Evolutionary conservation across 2,797 vertebrate genomes (phyloP).

Genomic region (Perodicticus potto): DNA sequence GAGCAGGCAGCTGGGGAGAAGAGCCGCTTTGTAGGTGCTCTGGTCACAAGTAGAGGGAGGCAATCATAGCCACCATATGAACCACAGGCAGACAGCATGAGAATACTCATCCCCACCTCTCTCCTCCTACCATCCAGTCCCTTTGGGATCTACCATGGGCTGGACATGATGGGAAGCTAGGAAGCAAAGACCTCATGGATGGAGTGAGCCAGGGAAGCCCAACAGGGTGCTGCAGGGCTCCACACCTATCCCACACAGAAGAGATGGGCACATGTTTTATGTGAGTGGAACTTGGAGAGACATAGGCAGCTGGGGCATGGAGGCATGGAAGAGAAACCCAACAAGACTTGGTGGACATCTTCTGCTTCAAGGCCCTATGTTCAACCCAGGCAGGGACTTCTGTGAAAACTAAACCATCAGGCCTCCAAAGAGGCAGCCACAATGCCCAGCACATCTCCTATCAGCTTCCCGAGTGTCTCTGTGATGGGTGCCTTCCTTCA

Average conservation of each 20-base stretch:
- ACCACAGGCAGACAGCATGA: background rate
- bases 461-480: background rate
- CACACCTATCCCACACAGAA: too few species aligned
- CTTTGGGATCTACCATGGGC: background rate
- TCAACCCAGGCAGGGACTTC: background rate
- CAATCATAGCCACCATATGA: rapidly evolving
- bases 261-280: too few species aligned
- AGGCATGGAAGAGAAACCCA: background rate
- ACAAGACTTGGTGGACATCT: background rate
- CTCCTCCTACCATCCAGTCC: background rate
- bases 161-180: background rate
- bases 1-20: background rate
- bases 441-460: rapidly evolving
- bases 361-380: background rate
- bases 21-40: rapidly evolving
- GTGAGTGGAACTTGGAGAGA: background rate
- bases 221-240: too few species aligned
- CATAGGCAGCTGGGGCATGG: background rate
- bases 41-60: background rate
- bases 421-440: background rate
- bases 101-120: background rate
- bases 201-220: too few species aligned
- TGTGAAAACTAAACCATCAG: too few species aligned
- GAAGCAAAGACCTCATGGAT: background rate
- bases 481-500: background rate